Evolutionary conservation across 2,888 invertebrate genomes (phyloP).

Genomic region (Caenorhabditis uteleia): DNA sequence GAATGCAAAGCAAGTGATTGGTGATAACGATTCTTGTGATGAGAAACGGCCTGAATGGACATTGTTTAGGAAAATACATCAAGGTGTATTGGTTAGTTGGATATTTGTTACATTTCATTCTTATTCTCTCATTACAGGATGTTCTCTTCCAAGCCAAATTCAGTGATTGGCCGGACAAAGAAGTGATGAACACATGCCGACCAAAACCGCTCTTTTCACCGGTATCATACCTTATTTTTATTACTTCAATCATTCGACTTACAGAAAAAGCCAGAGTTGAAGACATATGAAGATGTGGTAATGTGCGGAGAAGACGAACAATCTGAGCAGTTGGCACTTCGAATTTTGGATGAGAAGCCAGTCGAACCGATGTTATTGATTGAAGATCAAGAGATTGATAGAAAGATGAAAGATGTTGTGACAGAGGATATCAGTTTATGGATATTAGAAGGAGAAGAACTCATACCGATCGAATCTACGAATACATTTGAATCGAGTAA

Average conservation of each 20-base stretch:
- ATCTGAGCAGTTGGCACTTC: conserved; percentile 2
- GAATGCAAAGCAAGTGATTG: conserved; percentile 13
- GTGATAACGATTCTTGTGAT: conserved; percentile 16
- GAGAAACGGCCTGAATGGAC: conserved; percentile 37
- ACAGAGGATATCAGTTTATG: conserved; percentile 51
- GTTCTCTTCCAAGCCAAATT: conserved; percentile 60
- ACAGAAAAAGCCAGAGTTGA: conserved; percentile 14
- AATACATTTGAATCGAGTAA: conserved; percentile 35
- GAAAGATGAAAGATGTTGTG: conserved; percentile 48
- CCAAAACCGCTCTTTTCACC: conserved; percentile 19
- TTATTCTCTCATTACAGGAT: conserved; percentile 36
- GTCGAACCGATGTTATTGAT: conserved; percentile 24
- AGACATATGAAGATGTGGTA: conserved; percentile 22
- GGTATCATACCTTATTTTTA: background rate
- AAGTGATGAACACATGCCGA: conserved; percentile 23
- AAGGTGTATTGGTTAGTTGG: conserved; percentile 38
- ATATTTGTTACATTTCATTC: background rate
- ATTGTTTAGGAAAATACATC: conserved; percentile 35
- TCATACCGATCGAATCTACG: conserved; percentile 40
- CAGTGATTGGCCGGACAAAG: conserved; percentile 42
- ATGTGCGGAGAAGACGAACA: conserved; percentile 12
- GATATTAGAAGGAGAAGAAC: conserved; percentile 47
- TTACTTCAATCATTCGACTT: background rate
- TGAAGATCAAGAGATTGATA: conserved; percentile 49
- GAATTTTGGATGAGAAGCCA: conserved; percentile 14